A percentile compares a stretch with the other conserved stretches of the same genome.
Evolutionary conservation across 2,113 vertebrate genomes (phyloP).

Genomic region (Erythrocebus patas): DNA sequence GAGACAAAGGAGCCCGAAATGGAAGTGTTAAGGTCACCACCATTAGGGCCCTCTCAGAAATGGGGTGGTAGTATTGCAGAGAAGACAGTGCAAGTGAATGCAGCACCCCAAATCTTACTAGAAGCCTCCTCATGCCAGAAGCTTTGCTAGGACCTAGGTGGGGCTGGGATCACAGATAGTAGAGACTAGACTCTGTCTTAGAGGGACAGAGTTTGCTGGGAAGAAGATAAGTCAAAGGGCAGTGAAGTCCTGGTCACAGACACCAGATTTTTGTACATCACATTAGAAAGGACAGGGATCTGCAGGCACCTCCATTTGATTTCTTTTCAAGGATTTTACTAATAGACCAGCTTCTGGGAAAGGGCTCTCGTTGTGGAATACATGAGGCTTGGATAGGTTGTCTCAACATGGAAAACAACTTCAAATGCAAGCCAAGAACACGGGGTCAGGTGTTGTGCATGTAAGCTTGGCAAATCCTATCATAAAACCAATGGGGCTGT

Average conservation of each 20-base stretch:
- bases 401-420: neutral
- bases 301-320: neutral
- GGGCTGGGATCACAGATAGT: neutral
- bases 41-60: neutral
- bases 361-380: neutral
- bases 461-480: slow-evolving; percentile 20
- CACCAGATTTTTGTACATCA: neutral
- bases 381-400: neutral
- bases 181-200: neutral
- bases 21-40: neutral
- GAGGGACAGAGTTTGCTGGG: neutral
- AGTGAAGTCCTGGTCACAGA: neutral
- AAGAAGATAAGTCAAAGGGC: neutral
- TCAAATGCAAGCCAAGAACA: neutral
- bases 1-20: neutral
- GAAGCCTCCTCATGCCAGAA: neutral
- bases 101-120: neutral
- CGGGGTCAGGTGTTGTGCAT: slow-evolving; percentile 27
- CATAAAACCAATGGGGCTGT: neutral
- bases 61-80: neutral
- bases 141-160: neutral
- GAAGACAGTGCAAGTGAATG: neutral
- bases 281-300: neutral
- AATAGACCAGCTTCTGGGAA: neutral
- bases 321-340: neutral